Conservation (phyloP, 2,113 vertebrate genomes). For the Callocephalon fimbriatum region DNA sequence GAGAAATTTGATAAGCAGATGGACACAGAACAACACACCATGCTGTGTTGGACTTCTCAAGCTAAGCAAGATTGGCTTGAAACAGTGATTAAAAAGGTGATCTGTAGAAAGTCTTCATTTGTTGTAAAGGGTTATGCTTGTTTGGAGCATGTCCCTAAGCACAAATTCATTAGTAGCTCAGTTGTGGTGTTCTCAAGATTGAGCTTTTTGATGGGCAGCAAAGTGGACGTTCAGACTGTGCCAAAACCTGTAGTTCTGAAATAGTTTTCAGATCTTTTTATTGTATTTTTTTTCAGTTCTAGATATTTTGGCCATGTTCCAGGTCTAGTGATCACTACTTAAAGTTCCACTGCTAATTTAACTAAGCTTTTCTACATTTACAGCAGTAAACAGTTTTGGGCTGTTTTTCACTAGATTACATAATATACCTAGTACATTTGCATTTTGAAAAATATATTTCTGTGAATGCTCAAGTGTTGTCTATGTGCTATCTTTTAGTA, state of each 20-base stretch:
- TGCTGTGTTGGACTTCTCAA: neutral
- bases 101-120: neutral
- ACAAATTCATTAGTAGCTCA: neutral
- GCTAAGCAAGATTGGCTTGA: neutral
- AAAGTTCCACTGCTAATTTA: neutral
- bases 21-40: rapidly evolving
- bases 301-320: neutral
- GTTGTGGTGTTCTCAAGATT: neutral
- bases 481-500: neutral
- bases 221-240: neutral
- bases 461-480: neutral
- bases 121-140: neutral
- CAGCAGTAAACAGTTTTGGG: neutral
- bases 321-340: neutral
- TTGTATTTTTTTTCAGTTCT: neutral
- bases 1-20: neutral
- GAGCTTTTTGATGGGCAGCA: neutral
- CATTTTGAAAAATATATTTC: neutral
- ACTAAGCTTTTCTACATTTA: neutral
- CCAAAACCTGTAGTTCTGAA: neutral
- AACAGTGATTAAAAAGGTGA: neutral
- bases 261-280: neutral
- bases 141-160: neutral
- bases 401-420: neutral
- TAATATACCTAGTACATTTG: neutral